Conservation (phyloP, 2,113 vertebrate species). For the Pyxicephalus adspersus region DNA sequence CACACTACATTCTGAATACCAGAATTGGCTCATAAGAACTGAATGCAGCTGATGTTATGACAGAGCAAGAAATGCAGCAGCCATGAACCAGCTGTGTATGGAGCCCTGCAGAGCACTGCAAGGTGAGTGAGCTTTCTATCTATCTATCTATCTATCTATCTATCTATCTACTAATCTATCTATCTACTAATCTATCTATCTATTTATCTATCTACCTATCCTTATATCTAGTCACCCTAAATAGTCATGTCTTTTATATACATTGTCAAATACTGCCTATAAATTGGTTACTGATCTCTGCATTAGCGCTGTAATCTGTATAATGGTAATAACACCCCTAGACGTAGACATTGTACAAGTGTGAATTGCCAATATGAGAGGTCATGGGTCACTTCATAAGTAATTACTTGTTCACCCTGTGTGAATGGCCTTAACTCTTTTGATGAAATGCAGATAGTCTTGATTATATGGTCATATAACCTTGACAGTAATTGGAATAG, state of each 20-base stretch:
- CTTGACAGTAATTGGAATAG: too few species aligned
- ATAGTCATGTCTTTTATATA: not conserved
- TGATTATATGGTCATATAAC: too few species aligned
- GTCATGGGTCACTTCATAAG: too few species aligned
- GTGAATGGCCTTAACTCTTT: too few species aligned
- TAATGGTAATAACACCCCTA: too few species aligned
- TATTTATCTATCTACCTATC: conserved; percentile 28
- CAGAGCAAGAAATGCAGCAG: conserved; percentile 57
- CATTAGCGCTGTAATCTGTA: too few species aligned
- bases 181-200: conserved; percentile 49
- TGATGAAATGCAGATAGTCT: too few species aligned
- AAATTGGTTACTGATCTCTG: too few species aligned
- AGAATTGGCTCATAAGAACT: conserved; percentile 29
- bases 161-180: conserved; percentile 34
- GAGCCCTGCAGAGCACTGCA: conserved; percentile 57
- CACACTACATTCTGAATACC: not conserved
- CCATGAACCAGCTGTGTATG: conserved; percentile 54
- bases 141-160: not conserved
- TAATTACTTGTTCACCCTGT: too few species aligned
- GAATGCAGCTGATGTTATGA: conserved; percentile 54
- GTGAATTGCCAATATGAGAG: too few species aligned
- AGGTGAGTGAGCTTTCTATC: conserved; percentile 37
- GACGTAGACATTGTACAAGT: too few species aligned
- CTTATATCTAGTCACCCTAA: not conserved
- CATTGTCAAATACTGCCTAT: not conserved